phyloP scores from a whole-genome alignment of 2,113 vertebrate species.

The Oxygymnocypris stewartii region DNA sequence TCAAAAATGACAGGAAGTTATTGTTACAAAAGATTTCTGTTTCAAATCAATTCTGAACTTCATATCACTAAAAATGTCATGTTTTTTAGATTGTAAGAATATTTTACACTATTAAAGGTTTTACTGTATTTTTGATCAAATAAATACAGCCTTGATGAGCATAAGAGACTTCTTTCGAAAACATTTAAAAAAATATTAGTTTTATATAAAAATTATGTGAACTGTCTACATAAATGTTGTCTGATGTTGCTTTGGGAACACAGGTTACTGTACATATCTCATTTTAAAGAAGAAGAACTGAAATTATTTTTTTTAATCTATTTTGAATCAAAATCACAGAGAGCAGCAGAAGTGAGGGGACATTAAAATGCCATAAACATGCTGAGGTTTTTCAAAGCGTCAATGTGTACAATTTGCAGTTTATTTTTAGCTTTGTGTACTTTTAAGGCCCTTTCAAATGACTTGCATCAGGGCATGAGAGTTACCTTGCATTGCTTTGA shows the following conservation, averaged over 20 bases:
- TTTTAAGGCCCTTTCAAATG: background rate
- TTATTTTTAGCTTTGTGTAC: background rate
- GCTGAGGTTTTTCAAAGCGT: background rate
- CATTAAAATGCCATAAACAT: background rate
- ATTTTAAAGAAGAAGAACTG: background rate
- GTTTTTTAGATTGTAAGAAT: too few relatives aligned
- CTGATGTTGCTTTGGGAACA: background rate
- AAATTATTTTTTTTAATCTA: background rate
- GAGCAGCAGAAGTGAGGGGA: background rate
- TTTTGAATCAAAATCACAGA: background rate
- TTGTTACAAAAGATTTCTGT: background rate
- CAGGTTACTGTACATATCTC: background rate
- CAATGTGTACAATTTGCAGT: background rate
- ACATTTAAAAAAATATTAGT: too few relatives aligned
- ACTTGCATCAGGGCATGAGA: background rate
- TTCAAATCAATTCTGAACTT: background rate
- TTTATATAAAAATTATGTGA: background rate
- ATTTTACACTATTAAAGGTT: too few relatives aligned
- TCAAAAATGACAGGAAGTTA: background rate
- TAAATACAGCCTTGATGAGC: background rate
- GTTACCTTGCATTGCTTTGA: background rate
- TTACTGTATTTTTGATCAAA: background rate
- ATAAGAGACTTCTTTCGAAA: background rate
- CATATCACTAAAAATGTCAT: too few relatives aligned
- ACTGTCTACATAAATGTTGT: background rate